Evolutionary conservation across 2,797 vertebrate genomes (phyloP).

Genomic region (Lemur catta): DNA sequence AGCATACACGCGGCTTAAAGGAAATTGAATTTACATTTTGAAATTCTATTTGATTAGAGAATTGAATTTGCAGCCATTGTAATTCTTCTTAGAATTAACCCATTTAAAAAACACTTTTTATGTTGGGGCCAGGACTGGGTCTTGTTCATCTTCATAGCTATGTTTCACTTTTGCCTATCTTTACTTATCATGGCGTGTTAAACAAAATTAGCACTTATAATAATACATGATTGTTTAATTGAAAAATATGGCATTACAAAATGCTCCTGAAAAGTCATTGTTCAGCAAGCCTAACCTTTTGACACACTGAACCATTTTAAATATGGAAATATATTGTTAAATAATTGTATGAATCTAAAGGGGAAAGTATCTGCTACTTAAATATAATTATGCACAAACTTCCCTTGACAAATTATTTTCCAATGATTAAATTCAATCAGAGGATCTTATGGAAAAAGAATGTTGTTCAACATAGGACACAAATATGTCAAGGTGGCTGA

Average conservation of each 20-base stretch:
- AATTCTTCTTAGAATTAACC: neutral
- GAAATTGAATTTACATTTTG: neutral
- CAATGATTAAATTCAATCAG: conserved; percentile 67
- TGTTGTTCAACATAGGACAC: conserved; percentile 49
- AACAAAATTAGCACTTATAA: neutral
- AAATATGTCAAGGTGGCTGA: conserved; percentile 45
- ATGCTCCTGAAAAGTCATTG: neutral
- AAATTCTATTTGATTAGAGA: neutral
- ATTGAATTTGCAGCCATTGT: neutral
- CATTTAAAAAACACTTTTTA: neutral
- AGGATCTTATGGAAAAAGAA: conserved; percentile 54
- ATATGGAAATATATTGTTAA: neutral
- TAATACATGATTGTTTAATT: neutral
- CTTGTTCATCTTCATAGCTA: neutral
- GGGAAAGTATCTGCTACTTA: neutral
- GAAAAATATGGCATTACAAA: neutral
- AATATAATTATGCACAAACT: neutral
- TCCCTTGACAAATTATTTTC: neutral
- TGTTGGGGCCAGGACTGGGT: neutral
- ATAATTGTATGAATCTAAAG: neutral
- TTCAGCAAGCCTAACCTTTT: neutral
- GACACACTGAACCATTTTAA: neutral
- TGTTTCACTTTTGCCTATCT: neutral
- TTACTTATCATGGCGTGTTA: fast-evolving
- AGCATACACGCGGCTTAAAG: neutral